Base-by-base conservation (phyloP, 2,888 invertebrate genomes). In the Drosophila lacicola region DNA sequence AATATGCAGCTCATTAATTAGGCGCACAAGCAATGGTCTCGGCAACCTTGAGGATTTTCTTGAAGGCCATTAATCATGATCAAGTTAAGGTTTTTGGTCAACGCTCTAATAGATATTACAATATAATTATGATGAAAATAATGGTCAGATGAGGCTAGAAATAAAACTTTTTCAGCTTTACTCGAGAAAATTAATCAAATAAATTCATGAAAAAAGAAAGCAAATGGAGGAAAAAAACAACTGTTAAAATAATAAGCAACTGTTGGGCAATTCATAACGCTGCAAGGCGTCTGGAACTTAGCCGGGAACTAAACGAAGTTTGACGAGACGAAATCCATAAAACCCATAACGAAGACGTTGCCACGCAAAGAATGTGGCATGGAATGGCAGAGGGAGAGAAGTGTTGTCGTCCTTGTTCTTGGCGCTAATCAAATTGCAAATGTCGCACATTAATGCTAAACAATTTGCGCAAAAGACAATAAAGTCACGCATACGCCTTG, bases 1-100 rank as follows among this genome's bases (percentile, higher is more conserved):
- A 67, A 67, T 72, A 69, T 65, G 60, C 66, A 44, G 74, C 80
- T 77, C 87, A 86, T 86, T 86, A 81, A 87, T 83, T 81, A 83
- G 84, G 44, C 60, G 50, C 57, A 50, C 54, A 63, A 73, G 79
- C 85, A 71, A 68, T 71, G 70, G 46, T 53, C 58, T 58, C 9
- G 36, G 61, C 55, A 66, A 74, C 78, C 84, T 80, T 80, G 79
- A 67, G 74, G 70, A 54, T 65, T 67, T 65, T 25, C 29, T 72
- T 50, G 41, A 54, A 37, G 55, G 49, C 60, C 75, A 85, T 88
- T 82, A 78, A 88, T 82, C 88, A 82, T 61, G 61, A 69, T 81
- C 71, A 65, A 69, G 71, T 81, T 74, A 46, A 63, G 49, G 45
- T 33, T 58, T 55, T 54, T 45, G 42, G 25, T 34, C 56, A 53